Conservation (phyloP, 1,140 invertebrate species). For the Drosophila burlai region DNA sequence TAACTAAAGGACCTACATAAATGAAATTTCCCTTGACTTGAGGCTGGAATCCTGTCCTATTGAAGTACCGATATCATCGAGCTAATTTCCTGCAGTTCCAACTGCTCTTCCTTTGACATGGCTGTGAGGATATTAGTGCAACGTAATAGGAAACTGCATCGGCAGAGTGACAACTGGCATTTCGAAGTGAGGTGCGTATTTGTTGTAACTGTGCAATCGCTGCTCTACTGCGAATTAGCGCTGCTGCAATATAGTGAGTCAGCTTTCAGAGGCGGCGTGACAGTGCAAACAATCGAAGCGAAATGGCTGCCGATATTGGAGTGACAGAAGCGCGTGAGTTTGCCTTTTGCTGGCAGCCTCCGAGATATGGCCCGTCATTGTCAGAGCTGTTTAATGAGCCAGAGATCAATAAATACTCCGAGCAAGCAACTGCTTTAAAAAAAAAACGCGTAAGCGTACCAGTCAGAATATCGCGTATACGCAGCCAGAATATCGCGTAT, state of each 20-base stretch:
- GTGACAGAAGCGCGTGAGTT: conserved; percentile 13
- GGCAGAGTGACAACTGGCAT: conserved; percentile 12
- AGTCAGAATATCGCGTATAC: background rate
- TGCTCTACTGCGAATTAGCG: background rate
- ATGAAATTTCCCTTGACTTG: background rate
- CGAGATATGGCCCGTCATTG: conserved; percentile 11
- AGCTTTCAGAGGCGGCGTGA: conserved; percentile 8
- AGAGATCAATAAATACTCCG: conserved; percentile 23
- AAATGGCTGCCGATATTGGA: conserved; percentile 22
- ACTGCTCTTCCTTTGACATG: background rate
- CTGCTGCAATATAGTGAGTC: conserved; percentile 20
- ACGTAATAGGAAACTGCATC: conserved; percentile 23
- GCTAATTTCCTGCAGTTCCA: background rate
- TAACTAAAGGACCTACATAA: background rate
- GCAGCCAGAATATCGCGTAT: conserved; percentile 31
- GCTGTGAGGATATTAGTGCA: conserved; percentile 1
- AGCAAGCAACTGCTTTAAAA: background rate
- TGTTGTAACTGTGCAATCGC: background rate
- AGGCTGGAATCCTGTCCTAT: background rate
- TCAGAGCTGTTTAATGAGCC: conserved; percentile 9
- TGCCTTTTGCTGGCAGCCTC: conserved; percentile 10
- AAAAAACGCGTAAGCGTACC: no score
- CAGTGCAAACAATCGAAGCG: conserved; percentile 16
- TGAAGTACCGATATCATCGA: background rate
- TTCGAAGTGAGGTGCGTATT: background rate